Percentiles rank a stretch among this genome's conserved stretches.
Conservation (phyloP, 1,140 invertebrate genomes). For the Bombus soroeensis region DNA sequence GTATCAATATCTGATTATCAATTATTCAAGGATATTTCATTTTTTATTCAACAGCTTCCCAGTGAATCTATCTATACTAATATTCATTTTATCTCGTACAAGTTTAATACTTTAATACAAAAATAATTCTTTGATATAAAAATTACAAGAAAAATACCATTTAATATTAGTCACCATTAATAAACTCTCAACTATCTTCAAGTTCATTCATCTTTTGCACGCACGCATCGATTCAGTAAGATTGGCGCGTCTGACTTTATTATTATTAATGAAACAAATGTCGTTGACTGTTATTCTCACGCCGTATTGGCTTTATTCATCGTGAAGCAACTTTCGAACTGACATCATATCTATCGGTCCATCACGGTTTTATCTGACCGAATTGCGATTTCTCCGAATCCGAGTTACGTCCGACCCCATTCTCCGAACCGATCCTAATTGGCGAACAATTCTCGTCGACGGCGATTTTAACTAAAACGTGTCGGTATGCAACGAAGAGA, state of each 20-base stretch:
- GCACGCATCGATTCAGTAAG: neutral
- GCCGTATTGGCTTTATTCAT: neutral
- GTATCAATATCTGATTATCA: neutral
- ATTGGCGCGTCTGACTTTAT: neutral
- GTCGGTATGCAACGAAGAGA: conserved; percentile 47
- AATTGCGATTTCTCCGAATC: conserved; percentile 41
- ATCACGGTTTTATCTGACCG: conserved; percentile 10
- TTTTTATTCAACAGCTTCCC: too few species aligned
- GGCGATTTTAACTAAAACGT: conserved; percentile 35
- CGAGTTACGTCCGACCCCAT: conserved; percentile 1
- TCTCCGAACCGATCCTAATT: conserved; percentile 37
- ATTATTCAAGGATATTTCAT: neutral
- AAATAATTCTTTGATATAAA: too few species aligned
- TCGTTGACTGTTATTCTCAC: neutral
- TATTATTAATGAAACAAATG: neutral
- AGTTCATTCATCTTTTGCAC: neutral
- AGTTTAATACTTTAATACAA: too few species aligned
- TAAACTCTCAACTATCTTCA: neutral
- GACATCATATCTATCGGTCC: neutral
- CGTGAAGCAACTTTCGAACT: neutral
- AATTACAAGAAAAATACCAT: too few species aligned
- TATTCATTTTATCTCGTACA: neutral
- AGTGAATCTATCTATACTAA: neutral
- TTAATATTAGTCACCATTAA: neutral
- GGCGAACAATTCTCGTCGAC: conserved; percentile 22